Conservation (phyloP, 2,888 invertebrate genomes). For the Tipula helvola region DNA sequence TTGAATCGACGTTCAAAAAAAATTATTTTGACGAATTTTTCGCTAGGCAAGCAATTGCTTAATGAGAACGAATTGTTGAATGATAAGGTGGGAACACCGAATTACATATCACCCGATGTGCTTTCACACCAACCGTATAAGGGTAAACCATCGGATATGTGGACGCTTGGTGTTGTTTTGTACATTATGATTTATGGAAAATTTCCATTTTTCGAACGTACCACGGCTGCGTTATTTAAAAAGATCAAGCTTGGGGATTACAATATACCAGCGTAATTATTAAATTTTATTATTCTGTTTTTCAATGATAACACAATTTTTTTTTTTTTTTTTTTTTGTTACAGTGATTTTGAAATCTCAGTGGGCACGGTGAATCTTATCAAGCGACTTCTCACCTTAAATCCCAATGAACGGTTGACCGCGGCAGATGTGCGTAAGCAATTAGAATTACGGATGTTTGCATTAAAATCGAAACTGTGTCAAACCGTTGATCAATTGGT, state of each 20-base stretch:
- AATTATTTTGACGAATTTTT: conserved; percentile 59
- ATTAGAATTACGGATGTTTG: conserved; percentile 15
- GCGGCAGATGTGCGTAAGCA: conserved; percentile 44
- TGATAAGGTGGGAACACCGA: conserved; percentile 56
- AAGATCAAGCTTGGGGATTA: conserved; percentile 64
- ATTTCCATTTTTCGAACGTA: conserved; percentile 68
- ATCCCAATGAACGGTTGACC: conserved; percentile 52
- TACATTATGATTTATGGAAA: conserved; percentile 71
- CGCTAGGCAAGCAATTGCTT: conserved; percentile 45
- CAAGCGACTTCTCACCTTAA: conserved; percentile 50
- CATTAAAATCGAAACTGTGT: background rate
- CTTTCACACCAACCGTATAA: conserved; percentile 61
- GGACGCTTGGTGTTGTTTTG: conserved; percentile 66
- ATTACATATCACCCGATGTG: conserved; percentile 71
- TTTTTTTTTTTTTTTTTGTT: conserved; percentile 12
- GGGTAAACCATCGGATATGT: conserved; percentile 73
- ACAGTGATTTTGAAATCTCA: conserved; percentile 13
- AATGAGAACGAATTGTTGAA: conserved; percentile 44
- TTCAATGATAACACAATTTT: background rate
- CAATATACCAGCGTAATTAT: conserved; percentile 52
- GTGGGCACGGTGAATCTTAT: conserved; percentile 39
- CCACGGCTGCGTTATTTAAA: conserved; percentile 57
- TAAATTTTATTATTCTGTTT: background rate
- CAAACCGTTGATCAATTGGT: conserved; percentile 24
- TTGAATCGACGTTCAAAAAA: conserved; percentile 52